These are phyloP conservation scores for Idaea biselata DNA, from an alignment of 2,888 invertebrate genomes.

Conservation along the genomic window DNA sequence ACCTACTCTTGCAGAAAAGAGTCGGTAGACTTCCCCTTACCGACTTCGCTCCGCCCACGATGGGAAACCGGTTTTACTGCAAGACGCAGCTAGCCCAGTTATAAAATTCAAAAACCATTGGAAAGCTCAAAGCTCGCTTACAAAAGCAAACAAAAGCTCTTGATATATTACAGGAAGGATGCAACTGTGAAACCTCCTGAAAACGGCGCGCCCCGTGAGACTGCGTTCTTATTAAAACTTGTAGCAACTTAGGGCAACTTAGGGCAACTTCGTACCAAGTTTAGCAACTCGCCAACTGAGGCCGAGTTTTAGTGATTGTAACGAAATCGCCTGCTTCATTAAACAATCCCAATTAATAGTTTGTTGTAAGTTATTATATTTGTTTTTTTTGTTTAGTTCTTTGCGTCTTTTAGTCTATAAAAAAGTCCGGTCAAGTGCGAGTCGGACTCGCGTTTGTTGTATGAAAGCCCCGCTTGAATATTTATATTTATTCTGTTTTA, in stretches of 20 bases:
- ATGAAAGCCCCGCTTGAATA: too few relatives aligned
- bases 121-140: neutral
- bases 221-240: slow-evolving; percentile 4
- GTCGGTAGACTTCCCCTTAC: too few relatives aligned
- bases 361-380: neutral
- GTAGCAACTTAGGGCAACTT: neutral
- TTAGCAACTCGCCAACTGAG: neutral
- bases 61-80: too few relatives aligned
- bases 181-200: neutral
- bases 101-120: neutral
- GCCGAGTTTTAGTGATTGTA: slow-evolving; percentile 11
- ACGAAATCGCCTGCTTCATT: slow-evolving; percentile 11
- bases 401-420: too few relatives aligned
- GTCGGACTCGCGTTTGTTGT: too few relatives aligned
- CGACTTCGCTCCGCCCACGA: too few relatives aligned
- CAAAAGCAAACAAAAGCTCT: slow-evolving; percentile 1
- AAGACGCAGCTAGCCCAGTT: neutral
- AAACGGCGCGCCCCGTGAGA: neutral
- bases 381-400: neutral
- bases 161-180: slow-evolving; percentile 7
- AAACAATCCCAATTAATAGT: slow-evolving; percentile 16
- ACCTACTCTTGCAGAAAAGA: too few relatives aligned
- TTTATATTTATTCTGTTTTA: too few relatives aligned
- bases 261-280: slow-evolving; percentile 1
- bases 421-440: too few relatives aligned